Evolutionary conservation across 2,113 vertebrate species (phyloP).

Genomic region (Engystomops pustulosus): DNA sequence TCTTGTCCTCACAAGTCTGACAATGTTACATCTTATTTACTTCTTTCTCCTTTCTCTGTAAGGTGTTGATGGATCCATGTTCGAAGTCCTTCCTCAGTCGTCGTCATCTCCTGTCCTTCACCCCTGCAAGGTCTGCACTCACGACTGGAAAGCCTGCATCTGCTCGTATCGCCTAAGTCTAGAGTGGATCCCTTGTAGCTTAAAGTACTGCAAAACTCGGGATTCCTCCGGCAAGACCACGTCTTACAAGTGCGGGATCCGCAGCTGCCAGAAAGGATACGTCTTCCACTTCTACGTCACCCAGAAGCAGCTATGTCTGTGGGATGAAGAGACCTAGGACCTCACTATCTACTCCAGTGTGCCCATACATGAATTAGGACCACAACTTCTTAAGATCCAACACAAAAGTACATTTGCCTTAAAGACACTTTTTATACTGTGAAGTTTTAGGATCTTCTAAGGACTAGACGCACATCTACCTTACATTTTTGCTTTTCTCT

Average conservation of each 20-base stretch:
- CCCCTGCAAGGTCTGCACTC: constrained; percentile 77
- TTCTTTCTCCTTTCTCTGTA: constrained; percentile 28
- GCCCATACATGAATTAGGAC: constrained; percentile 16
- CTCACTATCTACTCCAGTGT: not conserved
- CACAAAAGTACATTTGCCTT: constrained; percentile 31
- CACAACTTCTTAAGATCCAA: constrained; percentile 36
- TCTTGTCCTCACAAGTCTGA: too few relatives aligned
- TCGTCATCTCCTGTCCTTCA: constrained; percentile 69
- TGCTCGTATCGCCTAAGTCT: constrained; percentile 88
- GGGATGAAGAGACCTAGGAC: constrained; percentile 90
- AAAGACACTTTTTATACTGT: constrained; percentile 43
- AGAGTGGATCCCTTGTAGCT: constrained; percentile 95
- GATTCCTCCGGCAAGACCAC: constrained; percentile 77
- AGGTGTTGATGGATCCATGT: constrained; percentile 90
- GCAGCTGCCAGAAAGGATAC: constrained; percentile 96
- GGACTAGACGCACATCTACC: not conserved
- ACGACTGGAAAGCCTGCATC: constrained; percentile 84
- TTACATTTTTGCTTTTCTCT: not conserved
- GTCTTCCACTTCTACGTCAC: constrained; percentile 88
- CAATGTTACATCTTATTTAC: too few relatives aligned
- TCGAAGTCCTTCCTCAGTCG: constrained; percentile 81
- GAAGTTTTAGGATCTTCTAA: constrained; percentile 19
- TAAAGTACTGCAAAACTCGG: constrained; percentile 91
- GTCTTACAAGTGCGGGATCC: constrained; percentile 97
- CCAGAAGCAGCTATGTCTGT: constrained; percentile 91